phyloP scores from a whole-genome alignment of 2,888 invertebrate species.

The Rhopalosiphum nymphaeae region DNA sequence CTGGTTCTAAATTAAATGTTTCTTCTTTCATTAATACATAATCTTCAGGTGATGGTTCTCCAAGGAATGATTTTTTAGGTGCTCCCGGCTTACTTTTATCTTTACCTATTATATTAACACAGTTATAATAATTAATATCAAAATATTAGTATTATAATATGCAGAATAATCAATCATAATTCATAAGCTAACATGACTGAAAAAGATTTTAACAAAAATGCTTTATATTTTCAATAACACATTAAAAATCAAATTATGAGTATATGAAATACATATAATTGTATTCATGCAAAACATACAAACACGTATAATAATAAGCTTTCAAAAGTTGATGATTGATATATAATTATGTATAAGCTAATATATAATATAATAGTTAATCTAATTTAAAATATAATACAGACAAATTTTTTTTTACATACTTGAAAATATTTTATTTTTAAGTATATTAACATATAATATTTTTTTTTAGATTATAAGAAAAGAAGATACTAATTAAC shows the following conservation, averaged over 20 bases:
- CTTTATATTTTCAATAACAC: background rate
- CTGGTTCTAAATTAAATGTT: conserved; percentile 68
- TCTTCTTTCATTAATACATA: conserved; percentile 69
- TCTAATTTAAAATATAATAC: background rate
- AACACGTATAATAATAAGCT: background rate
- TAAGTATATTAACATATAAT: too few species aligned
- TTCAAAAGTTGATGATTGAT: background rate
- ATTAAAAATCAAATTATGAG: background rate
- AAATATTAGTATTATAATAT: too few species aligned
- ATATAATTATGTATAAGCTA: too few species aligned
- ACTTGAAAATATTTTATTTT: too few species aligned
- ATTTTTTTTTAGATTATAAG: too few species aligned
- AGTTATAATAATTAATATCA: background rate
- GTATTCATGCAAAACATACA: background rate
- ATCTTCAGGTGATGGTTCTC: conserved; percentile 68
- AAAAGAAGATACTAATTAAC: too few species aligned
- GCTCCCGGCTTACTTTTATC: background rate
- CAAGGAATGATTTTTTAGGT: conserved; percentile 64
- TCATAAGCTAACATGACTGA: background rate
- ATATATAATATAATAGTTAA: background rate
- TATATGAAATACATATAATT: background rate
- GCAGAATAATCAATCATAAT: background rate
- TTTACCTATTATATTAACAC: conserved; percentile 17
- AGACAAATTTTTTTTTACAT: too few species aligned
- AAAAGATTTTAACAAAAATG: background rate